Conservation (phyloP, 37 sponge, comb jelly and placozoan genomes). For the Theonella swinhoei region DNA sequence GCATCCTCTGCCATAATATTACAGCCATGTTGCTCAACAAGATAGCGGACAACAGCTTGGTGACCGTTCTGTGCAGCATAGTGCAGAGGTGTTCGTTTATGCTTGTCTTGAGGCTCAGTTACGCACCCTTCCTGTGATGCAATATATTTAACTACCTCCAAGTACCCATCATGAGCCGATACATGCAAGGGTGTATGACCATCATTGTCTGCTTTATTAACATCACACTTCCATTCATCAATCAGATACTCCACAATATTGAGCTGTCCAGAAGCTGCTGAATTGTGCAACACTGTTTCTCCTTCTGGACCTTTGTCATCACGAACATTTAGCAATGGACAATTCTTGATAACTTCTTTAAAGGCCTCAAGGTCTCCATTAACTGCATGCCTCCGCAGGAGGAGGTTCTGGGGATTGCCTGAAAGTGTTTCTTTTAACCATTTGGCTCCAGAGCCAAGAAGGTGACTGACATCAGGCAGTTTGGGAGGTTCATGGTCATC, state of each 20-base stretch:
- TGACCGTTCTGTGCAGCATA: constrained; percentile 68
- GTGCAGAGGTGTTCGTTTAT: constrained; percentile 39
- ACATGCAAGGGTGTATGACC: constrained; percentile 66
- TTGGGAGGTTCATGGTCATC: not conserved
- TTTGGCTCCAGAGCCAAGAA: not conserved
- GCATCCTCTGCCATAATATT: constrained; percentile 20
- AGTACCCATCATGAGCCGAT: constrained; percentile 58
- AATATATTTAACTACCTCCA: constrained; percentile 18
- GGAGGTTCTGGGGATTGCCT: not conserved
- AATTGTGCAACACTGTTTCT: constrained; percentile 50
- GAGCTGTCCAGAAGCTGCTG: constrained; percentile 50
- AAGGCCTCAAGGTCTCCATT: constrained; percentile 31
- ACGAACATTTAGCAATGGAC: not conserved
- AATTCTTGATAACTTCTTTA: constrained; percentile 9
- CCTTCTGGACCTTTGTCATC: constrained; percentile 36
- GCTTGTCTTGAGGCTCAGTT: constrained; percentile 9
- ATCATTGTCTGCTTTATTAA: constrained; percentile 48
- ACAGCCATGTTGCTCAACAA: constrained; percentile 20
- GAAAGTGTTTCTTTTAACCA: constrained; percentile 11
- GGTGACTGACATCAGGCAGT: not conserved
- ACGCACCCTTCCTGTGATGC: constrained; percentile 1
- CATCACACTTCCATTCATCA: constrained; percentile 28
- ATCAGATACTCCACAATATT: constrained; percentile 51
- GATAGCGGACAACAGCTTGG: constrained; percentile 14
- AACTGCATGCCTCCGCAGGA: constrained; percentile 19